These are phyloP conservation scores for Protodeltote pygarga DNA, from an alignment of 2,888 invertebrate species.

Conservation along the genomic window DNA sequence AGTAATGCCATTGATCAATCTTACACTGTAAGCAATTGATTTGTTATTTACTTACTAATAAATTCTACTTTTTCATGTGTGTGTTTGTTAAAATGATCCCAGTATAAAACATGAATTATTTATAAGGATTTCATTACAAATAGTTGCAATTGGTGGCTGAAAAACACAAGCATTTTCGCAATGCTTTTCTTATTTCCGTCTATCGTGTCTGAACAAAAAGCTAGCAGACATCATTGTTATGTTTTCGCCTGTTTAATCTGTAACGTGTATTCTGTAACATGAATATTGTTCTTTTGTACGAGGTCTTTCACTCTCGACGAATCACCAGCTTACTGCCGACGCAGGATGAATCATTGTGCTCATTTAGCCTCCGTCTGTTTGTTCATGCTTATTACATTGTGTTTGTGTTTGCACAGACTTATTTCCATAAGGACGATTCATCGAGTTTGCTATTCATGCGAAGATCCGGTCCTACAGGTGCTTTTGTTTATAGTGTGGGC, in stretches of 20 bases:
- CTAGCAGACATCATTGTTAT: constrained; percentile 39
- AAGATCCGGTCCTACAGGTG: constrained; percentile 31
- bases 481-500: constrained; percentile 24
- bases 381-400: constrained; percentile 60
- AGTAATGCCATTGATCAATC: constrained; percentile 1
- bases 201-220: constrained; percentile 32
- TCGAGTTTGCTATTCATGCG: constrained; percentile 44
- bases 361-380: constrained; percentile 63
- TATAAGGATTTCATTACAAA: too few species aligned
- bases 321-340: constrained; percentile 31
- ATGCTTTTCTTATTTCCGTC: constrained; percentile 19
- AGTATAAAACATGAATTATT: too few species aligned
- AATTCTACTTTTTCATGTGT: too few species aligned
- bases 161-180: constrained; percentile 12
- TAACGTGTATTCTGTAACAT: constrained; percentile 39
- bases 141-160: too few species aligned
- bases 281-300: constrained; percentile 37
- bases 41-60: too few species aligned
- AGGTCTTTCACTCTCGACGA: constrained; percentile 25
- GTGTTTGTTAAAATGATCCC: too few species aligned
- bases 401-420: constrained; percentile 56
- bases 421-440: constrained; percentile 60
- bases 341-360: constrained; percentile 62
- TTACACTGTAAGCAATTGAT: too few species aligned
- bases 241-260: constrained; percentile 38